Evolutionary conservation across 2,113 vertebrate species (phyloP).

Genomic region (Heliornis fulica): DNA sequence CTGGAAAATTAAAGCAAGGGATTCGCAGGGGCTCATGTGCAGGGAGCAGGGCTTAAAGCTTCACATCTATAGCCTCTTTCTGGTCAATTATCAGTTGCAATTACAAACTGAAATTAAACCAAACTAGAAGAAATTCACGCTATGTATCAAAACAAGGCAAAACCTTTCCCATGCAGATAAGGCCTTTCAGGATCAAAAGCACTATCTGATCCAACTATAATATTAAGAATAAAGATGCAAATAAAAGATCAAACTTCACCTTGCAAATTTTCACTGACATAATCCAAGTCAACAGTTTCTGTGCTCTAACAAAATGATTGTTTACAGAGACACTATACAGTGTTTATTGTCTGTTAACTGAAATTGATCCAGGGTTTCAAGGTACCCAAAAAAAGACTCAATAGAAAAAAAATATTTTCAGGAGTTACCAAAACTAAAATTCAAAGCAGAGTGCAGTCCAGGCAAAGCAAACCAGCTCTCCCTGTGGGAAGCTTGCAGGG

Average conservation of each 20-base stretch:
- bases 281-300: background rate
- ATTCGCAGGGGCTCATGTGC: background rate
- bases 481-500: background rate
- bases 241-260: background rate
- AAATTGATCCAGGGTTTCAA: background rate
- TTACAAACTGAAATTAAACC: background rate
- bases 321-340: background rate
- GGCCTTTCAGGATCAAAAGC: background rate
- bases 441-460: background rate
- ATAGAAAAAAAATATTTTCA: background rate
- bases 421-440: constrained; percentile 9
- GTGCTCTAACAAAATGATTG: background rate
- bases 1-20: background rate
- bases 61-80: background rate
- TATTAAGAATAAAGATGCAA: background rate
- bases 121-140: background rate
- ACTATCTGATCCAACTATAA: background rate
- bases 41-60: background rate
- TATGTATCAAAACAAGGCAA: background rate
- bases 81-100: background rate
- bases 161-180: background rate
- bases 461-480: background rate
- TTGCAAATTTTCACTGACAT: background rate
- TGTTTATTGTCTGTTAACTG: background rate
- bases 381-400: background rate